These are phyloP conservation scores for Pseudopleuronectes americanus DNA, from an alignment of 2,797 vertebrate species.

Conservation along the genomic window DNA sequence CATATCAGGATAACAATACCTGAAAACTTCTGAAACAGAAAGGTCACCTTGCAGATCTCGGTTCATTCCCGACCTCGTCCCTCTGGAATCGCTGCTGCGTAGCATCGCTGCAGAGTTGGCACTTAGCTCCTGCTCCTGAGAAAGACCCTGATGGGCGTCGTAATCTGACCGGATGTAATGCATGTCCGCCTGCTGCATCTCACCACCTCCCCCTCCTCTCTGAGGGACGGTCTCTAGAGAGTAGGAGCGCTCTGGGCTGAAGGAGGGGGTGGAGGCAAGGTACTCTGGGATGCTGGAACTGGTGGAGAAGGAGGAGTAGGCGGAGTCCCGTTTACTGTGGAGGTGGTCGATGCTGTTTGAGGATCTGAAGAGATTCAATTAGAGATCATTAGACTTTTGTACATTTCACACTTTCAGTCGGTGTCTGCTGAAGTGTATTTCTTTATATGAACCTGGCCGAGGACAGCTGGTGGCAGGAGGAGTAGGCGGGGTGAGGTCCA, in stretches of 20 bases:
- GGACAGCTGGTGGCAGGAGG: constrained; percentile 90
- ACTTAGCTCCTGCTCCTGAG: constrained; percentile 89
- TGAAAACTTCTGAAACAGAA: background rate
- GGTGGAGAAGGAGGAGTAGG: constrained; percentile 97
- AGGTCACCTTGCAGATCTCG: constrained; percentile 58
- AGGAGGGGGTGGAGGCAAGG: constrained; percentile 78
- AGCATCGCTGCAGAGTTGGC: constrained; percentile 65
- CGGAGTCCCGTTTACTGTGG: constrained; percentile 96
- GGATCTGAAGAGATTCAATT: constrained; percentile 81
- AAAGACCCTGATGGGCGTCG: constrained; percentile 84
- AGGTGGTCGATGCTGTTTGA: constrained; percentile 95
- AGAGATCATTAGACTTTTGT: background rate
- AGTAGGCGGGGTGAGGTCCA: constrained; percentile 82
- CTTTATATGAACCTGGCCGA: constrained; percentile 84
- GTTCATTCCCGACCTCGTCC: background rate
- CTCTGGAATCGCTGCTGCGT: constrained; percentile 46
- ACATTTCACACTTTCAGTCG: background rate
- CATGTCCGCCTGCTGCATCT: constrained; percentile 90
- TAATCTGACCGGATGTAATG: constrained; percentile 88
- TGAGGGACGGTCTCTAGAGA: constrained; percentile 84
- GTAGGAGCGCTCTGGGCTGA: constrained; percentile 86
- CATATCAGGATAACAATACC: background rate
- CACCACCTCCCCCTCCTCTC: constrained; percentile 78
- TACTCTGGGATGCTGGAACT: constrained; percentile 95
- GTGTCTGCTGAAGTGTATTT: background rate